Evolutionary conservation across 64 coral and sea anemone genomes (phyloP).

Genomic region (Montipora cactus): DNA sequence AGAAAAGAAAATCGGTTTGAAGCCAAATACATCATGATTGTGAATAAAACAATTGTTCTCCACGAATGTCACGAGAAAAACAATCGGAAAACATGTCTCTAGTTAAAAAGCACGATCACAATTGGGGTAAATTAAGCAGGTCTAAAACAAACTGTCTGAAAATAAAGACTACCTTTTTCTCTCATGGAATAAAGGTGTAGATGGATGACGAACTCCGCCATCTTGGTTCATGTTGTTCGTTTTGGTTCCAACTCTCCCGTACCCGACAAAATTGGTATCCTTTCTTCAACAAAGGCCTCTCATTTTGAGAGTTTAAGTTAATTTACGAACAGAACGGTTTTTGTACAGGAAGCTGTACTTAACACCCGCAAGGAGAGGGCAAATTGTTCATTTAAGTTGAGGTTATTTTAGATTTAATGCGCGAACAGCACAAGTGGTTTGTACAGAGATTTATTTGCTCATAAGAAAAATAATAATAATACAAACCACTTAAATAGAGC

Average conservation of each 20-base stretch:
- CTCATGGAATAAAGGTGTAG: background rate
- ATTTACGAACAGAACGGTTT: background rate
- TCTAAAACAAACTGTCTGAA: background rate
- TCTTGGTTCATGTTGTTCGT: background rate
- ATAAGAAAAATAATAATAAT: background rate
- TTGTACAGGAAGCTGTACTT: conserved; percentile 9
- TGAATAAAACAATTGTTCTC: background rate
- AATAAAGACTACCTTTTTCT: background rate
- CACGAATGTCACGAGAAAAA: background rate
- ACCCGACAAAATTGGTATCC: background rate
- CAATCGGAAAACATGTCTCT: background rate
- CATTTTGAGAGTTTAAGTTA: background rate
- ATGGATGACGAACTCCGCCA: background rate
- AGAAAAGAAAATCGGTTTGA: too few relatives aligned
- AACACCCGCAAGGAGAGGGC: background rate
- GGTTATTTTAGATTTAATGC: background rate
- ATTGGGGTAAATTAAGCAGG: background rate
- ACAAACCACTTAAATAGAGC: conserved; percentile 3
- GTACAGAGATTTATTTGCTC: background rate
- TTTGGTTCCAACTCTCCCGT: background rate
- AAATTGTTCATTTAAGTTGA: background rate
- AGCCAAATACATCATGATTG: background rate
- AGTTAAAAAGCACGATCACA: background rate
- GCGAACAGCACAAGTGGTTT: background rate
- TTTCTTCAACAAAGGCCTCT: background rate